Percentiles rank a stretch among this genome's conserved stretches.
phyloP scores from a whole-genome alignment of 2,888 invertebrate species.

The Glyphotaelius pellucidus region DNA sequence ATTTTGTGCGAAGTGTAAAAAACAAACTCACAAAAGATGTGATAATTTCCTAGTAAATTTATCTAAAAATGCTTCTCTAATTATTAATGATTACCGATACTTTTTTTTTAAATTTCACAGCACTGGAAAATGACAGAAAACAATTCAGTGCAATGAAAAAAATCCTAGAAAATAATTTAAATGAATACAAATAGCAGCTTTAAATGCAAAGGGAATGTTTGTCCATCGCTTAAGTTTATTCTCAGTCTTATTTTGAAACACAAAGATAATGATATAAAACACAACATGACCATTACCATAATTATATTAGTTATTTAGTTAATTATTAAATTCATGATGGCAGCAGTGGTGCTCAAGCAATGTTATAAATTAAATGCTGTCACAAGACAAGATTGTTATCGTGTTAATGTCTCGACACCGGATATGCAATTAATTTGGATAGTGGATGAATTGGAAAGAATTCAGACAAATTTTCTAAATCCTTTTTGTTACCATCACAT shows the following conservation, averaged over 20 bases:
- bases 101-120: background rate
- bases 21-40: background rate
- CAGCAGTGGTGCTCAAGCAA: conserved; percentile 7
- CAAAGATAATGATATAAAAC: conserved; percentile 11
- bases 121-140: background rate
- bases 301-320: conserved; percentile 12
- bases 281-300: background rate
- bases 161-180: background rate
- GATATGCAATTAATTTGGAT: background rate
- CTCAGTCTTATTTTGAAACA: conserved; percentile 46
- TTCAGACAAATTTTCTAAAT: background rate
- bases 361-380: background rate
- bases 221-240: conserved; percentile 8
- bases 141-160: background rate
- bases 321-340: conserved; percentile 29
- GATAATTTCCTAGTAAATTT: background rate
- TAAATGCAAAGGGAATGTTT: conserved; percentile 13
- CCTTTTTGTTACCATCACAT: background rate
- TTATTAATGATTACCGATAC: too few relatives aligned
- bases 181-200: conserved; percentile 15
- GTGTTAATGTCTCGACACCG: background rate
- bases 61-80: background rate
- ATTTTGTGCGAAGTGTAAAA: background rate
- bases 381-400: background rate
- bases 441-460: background rate